A percentile compares a stretch with the other conserved stretches of the same genome.
Evolutionary conservation across 1,140 invertebrate species (phyloP).

Genomic region (Triops cancriformis): DNA sequence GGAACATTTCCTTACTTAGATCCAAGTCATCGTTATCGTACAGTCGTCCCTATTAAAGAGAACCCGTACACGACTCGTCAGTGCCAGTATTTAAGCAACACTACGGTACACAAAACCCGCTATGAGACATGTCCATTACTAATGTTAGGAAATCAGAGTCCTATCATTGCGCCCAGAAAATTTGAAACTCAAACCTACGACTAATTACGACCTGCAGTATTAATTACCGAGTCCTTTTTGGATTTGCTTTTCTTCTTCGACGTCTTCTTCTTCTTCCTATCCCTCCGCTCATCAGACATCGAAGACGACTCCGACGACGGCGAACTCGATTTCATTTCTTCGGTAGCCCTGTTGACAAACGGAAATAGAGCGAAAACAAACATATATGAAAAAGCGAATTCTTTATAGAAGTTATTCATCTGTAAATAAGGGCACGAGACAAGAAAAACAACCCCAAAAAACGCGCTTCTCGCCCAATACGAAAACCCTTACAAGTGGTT

Average conservation of each 20-base stretch:
- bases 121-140: too few relatives aligned
- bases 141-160: too few relatives aligned
- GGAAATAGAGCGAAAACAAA: not conserved
- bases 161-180: not conserved
- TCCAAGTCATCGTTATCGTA: constrained; percentile 27
- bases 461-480: not conserved
- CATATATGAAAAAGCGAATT: not conserved
- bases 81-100: not conserved
- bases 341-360: not conserved
- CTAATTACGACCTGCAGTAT: not conserved
- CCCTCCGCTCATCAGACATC: not conserved
- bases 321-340: not conserved
- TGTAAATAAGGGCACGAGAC: not conserved
- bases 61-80: not conserved
- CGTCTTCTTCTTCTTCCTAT: not conserved
- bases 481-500: constrained; percentile 9
- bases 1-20: constrained; percentile 31
- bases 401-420: not conserved
- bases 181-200: not conserved
- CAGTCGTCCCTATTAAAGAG: not conserved
- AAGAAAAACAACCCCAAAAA: not conserved
- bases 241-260: not conserved
- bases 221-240: not conserved
- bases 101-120: too few relatives aligned
- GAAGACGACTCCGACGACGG: not conserved